Percentiles rank a stretch among this genome's conserved stretches.
Conservation (phyloP, 2,797 vertebrate genomes). For the Ctenopoma kingsleyae region DNA sequence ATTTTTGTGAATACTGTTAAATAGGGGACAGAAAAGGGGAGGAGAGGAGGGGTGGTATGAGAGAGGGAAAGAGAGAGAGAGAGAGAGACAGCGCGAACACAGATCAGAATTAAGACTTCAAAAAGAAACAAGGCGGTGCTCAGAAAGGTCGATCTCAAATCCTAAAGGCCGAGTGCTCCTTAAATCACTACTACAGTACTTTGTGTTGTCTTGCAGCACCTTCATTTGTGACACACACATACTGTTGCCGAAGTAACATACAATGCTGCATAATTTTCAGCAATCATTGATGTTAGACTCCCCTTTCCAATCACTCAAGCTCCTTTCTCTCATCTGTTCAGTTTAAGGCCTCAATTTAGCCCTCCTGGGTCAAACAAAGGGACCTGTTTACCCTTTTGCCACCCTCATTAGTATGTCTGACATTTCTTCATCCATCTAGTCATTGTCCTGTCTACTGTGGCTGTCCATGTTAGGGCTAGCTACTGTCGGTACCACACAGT, state of each 20-base stretch:
- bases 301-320: conserved; percentile 53
- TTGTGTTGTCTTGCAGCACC: conserved; percentile 70
- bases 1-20: conserved; percentile 87
- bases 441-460: conserved; percentile 63
- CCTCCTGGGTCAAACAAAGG: conserved; percentile 66
- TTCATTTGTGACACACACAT: conserved; percentile 59
- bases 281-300: conserved; percentile 54
- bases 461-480: conserved; percentile 77
- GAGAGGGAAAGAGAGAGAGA: conserved; percentile 59
- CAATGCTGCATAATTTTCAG: conserved; percentile 74
- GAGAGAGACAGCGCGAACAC: conserved; percentile 70
- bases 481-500: conserved; percentile 83
- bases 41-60: conserved; percentile 12
- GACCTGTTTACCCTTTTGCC: conserved; percentile 57
- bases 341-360: conserved; percentile 81
- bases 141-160: conserved; percentile 58
- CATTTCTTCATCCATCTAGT: conserved; percentile 53
- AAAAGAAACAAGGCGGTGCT: conserved; percentile 70
- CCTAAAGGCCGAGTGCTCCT: conserved; percentile 65
- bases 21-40: conserved; percentile 72
- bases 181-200: conserved; percentile 72
- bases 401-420: conserved; percentile 60
- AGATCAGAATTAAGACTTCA: conserved; percentile 81
- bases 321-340: conserved; percentile 62
- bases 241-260: conserved; percentile 65